Evolutionary conservation across 2,797 vertebrate species (phyloP).

Genomic region (Australoheros facetus): DNA sequence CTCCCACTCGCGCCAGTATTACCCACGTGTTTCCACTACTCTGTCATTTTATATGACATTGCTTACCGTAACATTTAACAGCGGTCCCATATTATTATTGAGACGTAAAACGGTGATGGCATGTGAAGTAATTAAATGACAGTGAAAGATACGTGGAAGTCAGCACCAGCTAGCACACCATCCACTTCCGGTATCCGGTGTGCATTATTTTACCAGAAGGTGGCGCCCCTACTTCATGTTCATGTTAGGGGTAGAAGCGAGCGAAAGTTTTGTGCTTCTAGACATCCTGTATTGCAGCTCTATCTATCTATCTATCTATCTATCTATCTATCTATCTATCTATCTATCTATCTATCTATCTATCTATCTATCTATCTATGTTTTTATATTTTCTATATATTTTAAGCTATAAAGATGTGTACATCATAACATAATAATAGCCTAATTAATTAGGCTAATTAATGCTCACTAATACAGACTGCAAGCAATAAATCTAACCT

Average conservation of each 20-base stretch:
- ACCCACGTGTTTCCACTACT: neutral
- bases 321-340: no score
- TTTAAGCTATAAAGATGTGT: neutral
- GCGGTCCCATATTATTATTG: constrained; percentile 41
- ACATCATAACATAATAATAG: neutral
- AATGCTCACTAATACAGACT: neutral
- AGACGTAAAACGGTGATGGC: neutral
- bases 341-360: no score
- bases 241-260: neutral
- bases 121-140: neutral
- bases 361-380: neutral
- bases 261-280: neutral
- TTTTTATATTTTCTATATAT: no score
- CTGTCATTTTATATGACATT: neutral
- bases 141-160: neutral
- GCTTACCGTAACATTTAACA: constrained; percentile 62
- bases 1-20: neutral
- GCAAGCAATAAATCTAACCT: neutral
- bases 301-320: no score
- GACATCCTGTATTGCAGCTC: neutral
- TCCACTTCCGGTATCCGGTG: constrained; percentile 61
- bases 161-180: neutral
- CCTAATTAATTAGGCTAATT: neutral
- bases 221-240: constrained; percentile 27
- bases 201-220: constrained; percentile 35